phyloP scores from a whole-genome alignment of 2,888 invertebrate genomes.

The Dryadula phaetusa region DNA sequence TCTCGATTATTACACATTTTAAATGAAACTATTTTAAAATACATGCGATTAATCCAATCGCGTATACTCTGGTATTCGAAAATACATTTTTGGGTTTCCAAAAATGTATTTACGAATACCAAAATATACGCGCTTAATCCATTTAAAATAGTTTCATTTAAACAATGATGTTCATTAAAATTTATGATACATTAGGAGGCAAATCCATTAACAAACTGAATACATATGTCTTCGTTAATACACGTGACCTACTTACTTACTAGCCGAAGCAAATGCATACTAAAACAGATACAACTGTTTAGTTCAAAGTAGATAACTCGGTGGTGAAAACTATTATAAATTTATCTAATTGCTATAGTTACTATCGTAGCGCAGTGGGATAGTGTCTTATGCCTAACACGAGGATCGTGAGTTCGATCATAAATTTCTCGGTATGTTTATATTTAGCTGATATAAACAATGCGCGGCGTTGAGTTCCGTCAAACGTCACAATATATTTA shows the following conservation, averaged over 20 bases:
- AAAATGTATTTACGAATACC: too few species aligned
- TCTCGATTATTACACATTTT: too few species aligned
- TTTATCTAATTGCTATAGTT: not conserved
- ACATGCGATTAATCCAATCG: too few species aligned
- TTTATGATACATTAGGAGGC: not conserved
- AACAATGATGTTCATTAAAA: not conserved
- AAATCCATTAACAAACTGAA: not conserved
- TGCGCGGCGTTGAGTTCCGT: too few species aligned
- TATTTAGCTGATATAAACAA: too few species aligned
- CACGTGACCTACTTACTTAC: constrained; percentile 3
- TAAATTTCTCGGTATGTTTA: too few species aligned
- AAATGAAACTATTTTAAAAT: too few species aligned
- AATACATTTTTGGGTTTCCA: too few species aligned
- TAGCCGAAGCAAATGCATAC: constrained; percentile 15
- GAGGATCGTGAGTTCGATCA: not conserved
- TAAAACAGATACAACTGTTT: constrained; percentile 1
- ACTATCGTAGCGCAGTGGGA: not conserved
- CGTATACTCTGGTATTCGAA: too few species aligned
- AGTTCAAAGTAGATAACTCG: not conserved
- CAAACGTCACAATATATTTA: too few species aligned
- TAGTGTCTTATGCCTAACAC: not conserved
- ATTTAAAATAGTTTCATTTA: too few species aligned
- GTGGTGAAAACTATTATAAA: not conserved
- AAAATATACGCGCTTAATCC: too few species aligned
- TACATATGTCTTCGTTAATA: constrained; percentile 8